Conservation (phyloP, 2,888 invertebrate genomes). For the Melinaea menophilus region DNA sequence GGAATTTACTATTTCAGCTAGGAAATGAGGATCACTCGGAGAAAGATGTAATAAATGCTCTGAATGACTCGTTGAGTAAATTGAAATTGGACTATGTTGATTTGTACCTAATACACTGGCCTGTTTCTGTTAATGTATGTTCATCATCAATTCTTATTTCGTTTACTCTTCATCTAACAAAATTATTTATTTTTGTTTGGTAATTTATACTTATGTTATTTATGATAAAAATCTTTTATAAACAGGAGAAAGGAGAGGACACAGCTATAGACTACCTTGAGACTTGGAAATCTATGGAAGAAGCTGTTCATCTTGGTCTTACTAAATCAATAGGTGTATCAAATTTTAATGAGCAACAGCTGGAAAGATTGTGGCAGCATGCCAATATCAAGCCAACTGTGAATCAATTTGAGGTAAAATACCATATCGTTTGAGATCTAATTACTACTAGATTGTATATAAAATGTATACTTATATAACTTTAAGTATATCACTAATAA, state of each 20-base stretch:
- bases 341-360: conserved; percentile 87
- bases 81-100: conserved; percentile 87
- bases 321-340: conserved; percentile 86
- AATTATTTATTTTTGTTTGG: too few species aligned
- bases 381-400: conserved; percentile 80
- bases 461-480: neutral
- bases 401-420: conserved; percentile 72
- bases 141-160: too few species aligned
- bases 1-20: conserved; percentile 46
- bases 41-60: conserved; percentile 80
- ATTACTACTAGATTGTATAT: neutral
- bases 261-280: conserved; percentile 83
- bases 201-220: too few species aligned
- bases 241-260: conserved; percentile 57
- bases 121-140: conserved; percentile 76
- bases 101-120: conserved; percentile 90
- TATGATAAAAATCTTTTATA: neutral
- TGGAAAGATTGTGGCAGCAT: conserved; percentile 77
- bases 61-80: conserved; percentile 80
- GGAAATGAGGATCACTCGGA: conserved; percentile 79
- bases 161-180: too few species aligned
- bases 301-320: conserved; percentile 80
- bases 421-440: neutral
- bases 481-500: conserved; percentile 16
- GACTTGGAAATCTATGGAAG: conserved; percentile 88